Percentiles rank a stretch among this genome's conserved stretches.
Conservation (phyloP, 2,888 invertebrate species). For the Epinotia nisella region DNA sequence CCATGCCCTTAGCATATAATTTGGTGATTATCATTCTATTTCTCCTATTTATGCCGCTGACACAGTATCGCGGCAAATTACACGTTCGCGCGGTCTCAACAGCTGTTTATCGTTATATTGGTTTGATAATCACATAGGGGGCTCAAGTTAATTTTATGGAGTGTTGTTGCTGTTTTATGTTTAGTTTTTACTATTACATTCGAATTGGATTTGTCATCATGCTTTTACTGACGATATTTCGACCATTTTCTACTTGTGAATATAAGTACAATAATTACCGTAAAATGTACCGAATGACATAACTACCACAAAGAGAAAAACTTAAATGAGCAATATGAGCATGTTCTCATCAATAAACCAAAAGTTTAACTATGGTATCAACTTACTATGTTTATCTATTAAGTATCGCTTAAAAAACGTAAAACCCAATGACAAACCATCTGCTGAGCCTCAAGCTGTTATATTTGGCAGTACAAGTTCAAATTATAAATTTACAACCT, state of each 20-base stretch:
- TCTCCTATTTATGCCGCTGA: conserved; percentile 59
- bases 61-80: conserved; percentile 65
- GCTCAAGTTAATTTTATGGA: conserved; percentile 24
- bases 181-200: conserved; percentile 1
- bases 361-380: too few species aligned
- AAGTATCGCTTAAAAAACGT: not conserved
- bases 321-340: too few species aligned
- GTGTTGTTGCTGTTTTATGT: conserved; percentile 17
- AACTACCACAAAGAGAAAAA: too few species aligned
- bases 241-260: not conserved
- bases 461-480: not conserved
- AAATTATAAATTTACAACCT: not conserved
- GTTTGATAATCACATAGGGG: conserved; percentile 62
- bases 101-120: conserved; percentile 63
- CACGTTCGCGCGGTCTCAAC: conserved; percentile 55
- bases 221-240: not conserved
- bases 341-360: too few species aligned
- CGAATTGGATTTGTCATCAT: not conserved
- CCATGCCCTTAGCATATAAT: conserved; percentile 62
- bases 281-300: too few species aligned
- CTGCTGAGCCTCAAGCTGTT: not conserved
- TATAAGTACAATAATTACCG: too few species aligned
- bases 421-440: not conserved
- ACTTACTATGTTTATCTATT: too few species aligned
- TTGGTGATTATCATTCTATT: conserved; percentile 68